Conservation (phyloP, 2,797 vertebrate species). For the Allobates femoralis region DNA sequence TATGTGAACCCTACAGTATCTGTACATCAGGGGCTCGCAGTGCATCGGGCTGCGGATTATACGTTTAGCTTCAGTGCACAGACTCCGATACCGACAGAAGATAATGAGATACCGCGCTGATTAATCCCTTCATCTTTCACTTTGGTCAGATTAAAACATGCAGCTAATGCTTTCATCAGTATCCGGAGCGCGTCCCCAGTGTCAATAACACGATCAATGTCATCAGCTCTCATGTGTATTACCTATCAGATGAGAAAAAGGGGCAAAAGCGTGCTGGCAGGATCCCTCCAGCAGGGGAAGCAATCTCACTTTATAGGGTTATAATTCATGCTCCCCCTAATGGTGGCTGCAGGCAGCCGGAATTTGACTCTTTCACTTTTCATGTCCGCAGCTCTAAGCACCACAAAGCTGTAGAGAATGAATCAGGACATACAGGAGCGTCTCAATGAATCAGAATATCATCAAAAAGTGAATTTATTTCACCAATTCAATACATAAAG, state of each 20-base stretch:
- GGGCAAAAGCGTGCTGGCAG: neutral
- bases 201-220: conserved; percentile 41
- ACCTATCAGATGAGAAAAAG: neutral
- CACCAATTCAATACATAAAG: no score
- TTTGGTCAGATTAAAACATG: conserved; percentile 42
- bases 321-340: neutral
- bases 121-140: conserved; percentile 47
- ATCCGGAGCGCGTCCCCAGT: neutral
- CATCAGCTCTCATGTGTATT: neutral
- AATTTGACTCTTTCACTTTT: no score
- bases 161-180: conserved; percentile 22
- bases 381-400: no score
- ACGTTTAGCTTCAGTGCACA: conserved; percentile 43
- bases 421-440: no score
- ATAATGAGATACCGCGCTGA: conserved; percentile 55
- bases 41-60: neutral
- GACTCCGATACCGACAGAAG: conserved; percentile 26
- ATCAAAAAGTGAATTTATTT: no score
- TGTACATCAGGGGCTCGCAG: neutral
- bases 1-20: neutral
- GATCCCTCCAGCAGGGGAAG: neutral
- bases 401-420: no score
- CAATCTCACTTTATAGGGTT: neutral
- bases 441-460: no score
- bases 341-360: no score